phyloP scores from a whole-genome alignment of 2,113 vertebrate genomes.

The Vombatus ursinus region DNA sequence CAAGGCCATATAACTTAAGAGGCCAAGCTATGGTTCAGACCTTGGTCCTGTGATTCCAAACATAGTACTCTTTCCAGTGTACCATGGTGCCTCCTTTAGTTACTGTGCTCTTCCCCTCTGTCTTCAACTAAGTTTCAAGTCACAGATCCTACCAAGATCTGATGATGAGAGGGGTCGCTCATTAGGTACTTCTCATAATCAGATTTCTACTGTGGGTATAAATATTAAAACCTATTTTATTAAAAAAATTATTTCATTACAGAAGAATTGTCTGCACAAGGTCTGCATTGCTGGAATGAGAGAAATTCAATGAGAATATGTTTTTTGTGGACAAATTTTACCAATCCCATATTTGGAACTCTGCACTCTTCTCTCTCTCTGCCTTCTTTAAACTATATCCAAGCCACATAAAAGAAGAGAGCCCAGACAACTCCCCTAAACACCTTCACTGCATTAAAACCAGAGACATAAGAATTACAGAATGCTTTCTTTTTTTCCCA shows the following conservation, averaged over 20 bases:
- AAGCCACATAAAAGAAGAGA: slow-evolving; percentile 72
- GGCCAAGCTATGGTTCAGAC: not conserved
- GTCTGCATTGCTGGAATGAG: not conserved
- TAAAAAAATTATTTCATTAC: not conserved
- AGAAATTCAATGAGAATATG: not conserved
- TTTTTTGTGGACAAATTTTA: not conserved
- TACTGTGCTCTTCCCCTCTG: not conserved
- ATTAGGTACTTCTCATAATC: no score
- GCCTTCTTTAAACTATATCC: slow-evolving; percentile 64
- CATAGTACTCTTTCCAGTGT: not conserved
- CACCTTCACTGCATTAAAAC: slow-evolving; percentile 63
- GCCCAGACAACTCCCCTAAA: slow-evolving; percentile 45
- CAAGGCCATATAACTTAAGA: not conserved
- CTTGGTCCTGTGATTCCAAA: not conserved
- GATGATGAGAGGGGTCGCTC: not conserved
- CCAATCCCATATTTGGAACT: not conserved
- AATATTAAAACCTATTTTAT: not conserved
- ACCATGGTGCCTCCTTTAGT: not conserved
- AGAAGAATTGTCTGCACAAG: not conserved
- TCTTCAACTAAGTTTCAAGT: not conserved
- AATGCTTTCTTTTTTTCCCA: slow-evolving; percentile 33
- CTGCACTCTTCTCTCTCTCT: not conserved
- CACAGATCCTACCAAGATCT: not conserved
- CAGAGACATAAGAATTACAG: slow-evolving; percentile 53
- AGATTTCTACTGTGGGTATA: not conserved